A percentile compares a stretch with the other conserved stretches of the same genome.
Conservation (phyloP, 2,797 vertebrate genomes). For the Columba guinea region DNA sequence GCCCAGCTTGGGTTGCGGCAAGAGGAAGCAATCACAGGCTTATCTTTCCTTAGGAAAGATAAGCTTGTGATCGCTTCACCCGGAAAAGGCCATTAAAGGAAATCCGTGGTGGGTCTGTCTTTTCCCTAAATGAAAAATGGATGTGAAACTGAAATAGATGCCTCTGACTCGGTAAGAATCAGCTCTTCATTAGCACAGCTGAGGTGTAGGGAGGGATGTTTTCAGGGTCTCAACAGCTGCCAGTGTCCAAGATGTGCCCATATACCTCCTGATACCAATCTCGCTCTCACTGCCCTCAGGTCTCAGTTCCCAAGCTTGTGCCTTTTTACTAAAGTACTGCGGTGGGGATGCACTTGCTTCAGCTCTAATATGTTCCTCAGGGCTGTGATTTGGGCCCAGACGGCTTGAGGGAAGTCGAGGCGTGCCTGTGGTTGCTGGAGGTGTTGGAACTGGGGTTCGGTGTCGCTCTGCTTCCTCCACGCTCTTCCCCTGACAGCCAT, state of each 20-base stretch:
- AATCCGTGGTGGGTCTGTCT: not conserved
- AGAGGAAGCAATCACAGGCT: not conserved
- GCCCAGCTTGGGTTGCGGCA: not conserved
- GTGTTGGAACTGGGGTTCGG: not conserved
- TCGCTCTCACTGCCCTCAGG: not conserved
- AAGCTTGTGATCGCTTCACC: not conserved
- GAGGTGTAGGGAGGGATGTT: not conserved
- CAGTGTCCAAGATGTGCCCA: not conserved
- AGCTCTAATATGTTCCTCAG: not conserved
- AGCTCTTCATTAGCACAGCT: not conserved
- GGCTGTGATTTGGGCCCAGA: not conserved
- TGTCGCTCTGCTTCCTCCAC: not conserved
- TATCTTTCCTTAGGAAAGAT: not conserved
- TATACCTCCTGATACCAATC: accelerated
- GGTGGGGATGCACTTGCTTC: not conserved
- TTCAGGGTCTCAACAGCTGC: not conserved
- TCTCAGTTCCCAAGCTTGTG: too few relatives aligned
- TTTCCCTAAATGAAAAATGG: not conserved
- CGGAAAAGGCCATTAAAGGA: not conserved
- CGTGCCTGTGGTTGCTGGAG: not conserved
- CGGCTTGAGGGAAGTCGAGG: not conserved
- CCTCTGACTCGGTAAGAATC: not conserved
- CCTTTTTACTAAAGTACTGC: accelerated
- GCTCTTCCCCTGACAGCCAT: not conserved
- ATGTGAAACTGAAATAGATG: not conserved